Base-by-base conservation (phyloP, 2,797 vertebrate genomes). In the Gobionotothen gibberifrons region DNA sequence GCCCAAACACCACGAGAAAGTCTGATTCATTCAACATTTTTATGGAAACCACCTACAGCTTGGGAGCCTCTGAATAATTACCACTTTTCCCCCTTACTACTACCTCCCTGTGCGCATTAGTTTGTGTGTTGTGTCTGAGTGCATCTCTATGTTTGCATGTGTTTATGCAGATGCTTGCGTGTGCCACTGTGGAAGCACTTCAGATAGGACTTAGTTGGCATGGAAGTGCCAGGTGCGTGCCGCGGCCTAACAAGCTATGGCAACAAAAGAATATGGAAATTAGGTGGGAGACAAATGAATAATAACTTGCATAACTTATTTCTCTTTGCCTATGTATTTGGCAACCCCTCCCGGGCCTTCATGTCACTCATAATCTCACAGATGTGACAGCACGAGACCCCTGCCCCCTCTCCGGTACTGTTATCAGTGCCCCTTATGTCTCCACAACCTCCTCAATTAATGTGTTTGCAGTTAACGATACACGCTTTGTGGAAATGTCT, bases 241-340 rank as follows among this genome's bases (percentile, higher is more conserved):
- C 46, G 56, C 53, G 76, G 72, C 76, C 86, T 83, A 89, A 83
- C 85, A 86, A 87, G 80, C 81, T 74, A 75, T 60, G 0, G 29
- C 69, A 89, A 93, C 92, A 94, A 94, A 93, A 88, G 83, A 85
- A 86, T 84, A 87, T 85, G 89, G 90, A 92, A 92, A 86, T 87
- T 86, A 86, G 80, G 75, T 77, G 47, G 66, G 57, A 65, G 55
- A 83, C 71, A 85, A 87, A 85, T 87, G 89, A 89, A 93, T 93
- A 91, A 91, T 90, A 89, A 87, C 87, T 90, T 90, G 84, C 87
- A 81, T 89, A 90, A 93, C 77, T 82, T 60, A 14, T 85, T 85
- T 90, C 67, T 84, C 49, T 79, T 62, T 83, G 62, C 65, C 68
- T 74, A 52, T 66, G 64, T 74, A 74, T 66, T 64, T 22, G 21